Conservation (phyloP, 2,797 vertebrate species). For the Notamacropus eugenii region DNA sequence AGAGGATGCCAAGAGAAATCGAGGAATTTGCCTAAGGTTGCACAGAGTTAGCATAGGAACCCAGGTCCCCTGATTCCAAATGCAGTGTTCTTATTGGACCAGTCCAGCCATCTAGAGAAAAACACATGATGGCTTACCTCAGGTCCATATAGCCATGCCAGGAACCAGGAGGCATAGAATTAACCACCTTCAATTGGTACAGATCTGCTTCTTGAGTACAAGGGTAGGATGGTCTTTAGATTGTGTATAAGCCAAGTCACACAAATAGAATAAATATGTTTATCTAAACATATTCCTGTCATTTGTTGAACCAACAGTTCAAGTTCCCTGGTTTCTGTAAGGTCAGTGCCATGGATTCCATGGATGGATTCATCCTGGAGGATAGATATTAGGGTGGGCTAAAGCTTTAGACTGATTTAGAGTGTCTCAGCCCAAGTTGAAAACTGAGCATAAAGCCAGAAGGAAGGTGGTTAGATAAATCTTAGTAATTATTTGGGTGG, state of each 20-base stretch:
- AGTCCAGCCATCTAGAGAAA: not conserved
- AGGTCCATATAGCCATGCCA: not conserved
- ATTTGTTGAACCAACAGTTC: not conserved
- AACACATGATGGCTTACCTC: not conserved
- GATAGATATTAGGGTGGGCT: not conserved
- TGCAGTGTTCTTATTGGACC: not conserved
- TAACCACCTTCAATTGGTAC: not conserved
- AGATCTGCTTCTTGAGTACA: slow-evolving; percentile 2
- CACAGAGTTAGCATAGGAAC: not conserved
- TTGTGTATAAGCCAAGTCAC: not conserved
- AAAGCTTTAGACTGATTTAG: not conserved
- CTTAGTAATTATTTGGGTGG: not conserved
- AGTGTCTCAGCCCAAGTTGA: not conserved
- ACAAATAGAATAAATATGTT: not conserved
- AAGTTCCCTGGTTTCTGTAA: not conserved
- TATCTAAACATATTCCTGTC: not conserved
- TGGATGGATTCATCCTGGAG: not conserved
- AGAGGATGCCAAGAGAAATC: not conserved
- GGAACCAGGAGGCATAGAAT: not conserved
- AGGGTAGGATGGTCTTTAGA: not conserved
- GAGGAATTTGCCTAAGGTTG: not conserved
- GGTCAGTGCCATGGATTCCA: not conserved
- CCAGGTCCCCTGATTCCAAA: not conserved
- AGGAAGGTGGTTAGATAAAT: not conserved
- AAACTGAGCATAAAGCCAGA: not conserved